Evolutionary conservation across 2,888 invertebrate species (phyloP).

Genomic region (Dendrolimus houi): DNA sequence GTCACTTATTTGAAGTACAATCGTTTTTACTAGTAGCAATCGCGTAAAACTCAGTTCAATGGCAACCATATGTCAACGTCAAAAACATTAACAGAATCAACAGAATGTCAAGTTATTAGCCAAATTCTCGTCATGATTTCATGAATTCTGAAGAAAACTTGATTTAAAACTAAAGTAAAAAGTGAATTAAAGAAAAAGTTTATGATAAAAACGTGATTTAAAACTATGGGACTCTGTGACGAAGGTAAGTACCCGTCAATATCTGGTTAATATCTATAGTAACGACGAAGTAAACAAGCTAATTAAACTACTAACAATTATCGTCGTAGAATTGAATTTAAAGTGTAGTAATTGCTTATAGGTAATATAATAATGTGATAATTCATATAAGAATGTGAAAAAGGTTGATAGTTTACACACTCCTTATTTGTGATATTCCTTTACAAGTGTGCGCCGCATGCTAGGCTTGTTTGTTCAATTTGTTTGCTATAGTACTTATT

Average conservation of each 20-base stretch:
- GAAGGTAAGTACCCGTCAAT: constrained; percentile 46
- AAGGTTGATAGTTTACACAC: background rate
- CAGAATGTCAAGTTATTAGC: background rate
- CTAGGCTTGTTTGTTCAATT: constrained; percentile 14
- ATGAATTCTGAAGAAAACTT: background rate
- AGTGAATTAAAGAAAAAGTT: constrained; percentile 3
- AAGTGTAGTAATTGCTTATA: too few relatives aligned
- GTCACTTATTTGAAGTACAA: too few relatives aligned
- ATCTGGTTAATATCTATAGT: constrained; percentile 12
- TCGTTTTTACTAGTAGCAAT: too few relatives aligned
- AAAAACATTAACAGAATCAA: background rate
- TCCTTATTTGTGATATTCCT: background rate
- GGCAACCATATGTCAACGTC: background rate
- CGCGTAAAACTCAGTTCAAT: too few relatives aligned
- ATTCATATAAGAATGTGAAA: constrained; percentile 2
- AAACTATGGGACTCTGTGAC: constrained; percentile 59
- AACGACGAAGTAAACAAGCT: constrained; percentile 49
- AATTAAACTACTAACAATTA: constrained; percentile 31
- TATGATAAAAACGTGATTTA: constrained; percentile 5
- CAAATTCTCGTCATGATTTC: background rate
- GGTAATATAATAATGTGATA: background rate
- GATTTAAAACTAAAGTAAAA: background rate
- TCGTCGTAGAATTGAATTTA: background rate
- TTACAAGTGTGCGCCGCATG: background rate
- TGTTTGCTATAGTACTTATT: constrained; percentile 37